Conservation (phyloP, 53 echinoderm and acorn worm genomes). For the Henricia sp. region DNA sequence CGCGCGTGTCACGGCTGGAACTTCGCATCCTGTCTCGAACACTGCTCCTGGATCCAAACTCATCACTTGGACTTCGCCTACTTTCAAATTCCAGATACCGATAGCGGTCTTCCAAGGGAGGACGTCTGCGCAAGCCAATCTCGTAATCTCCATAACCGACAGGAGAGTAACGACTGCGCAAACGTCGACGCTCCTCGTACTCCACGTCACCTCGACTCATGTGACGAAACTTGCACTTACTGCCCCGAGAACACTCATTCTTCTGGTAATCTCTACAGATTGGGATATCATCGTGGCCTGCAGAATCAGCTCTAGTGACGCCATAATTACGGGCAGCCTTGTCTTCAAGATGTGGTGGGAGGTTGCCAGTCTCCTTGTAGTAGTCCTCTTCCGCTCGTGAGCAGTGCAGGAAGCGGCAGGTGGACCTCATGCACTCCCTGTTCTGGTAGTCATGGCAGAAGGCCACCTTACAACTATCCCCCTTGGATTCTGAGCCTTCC, state of each 20-base stretch:
- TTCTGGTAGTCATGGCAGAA: conserved; percentile 98
- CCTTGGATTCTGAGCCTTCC: conserved; percentile 31
- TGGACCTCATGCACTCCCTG: conserved; percentile 75
- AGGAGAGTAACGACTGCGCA: conserved; percentile 19
- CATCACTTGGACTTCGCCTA: conserved; percentile 17
- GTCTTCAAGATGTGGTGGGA: conserved; percentile 79
- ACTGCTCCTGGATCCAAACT: conserved; percentile 14
- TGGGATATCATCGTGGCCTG: conserved; percentile 70
- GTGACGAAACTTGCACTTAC: conserved; percentile 90
- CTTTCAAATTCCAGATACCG: conserved; percentile 71
- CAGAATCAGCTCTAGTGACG: conserved; percentile 12
- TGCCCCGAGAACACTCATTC: conserved; percentile 79
- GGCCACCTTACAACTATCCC: conserved; percentile 53
- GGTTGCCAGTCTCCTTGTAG: conserved; percentile 89
- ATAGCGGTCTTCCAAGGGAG: conserved; percentile 57
- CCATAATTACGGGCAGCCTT: conserved; percentile 43
- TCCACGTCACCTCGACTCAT: conserved; percentile 90
- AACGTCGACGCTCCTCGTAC: conserved; percentile 74
- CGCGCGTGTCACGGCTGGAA: conserved; percentile 60
- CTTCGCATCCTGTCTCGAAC: conserved; percentile 14
- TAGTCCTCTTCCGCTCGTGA: conserved; percentile 86
- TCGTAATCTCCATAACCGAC: conserved; percentile 57
- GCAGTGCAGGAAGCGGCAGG: conserved; percentile 95
- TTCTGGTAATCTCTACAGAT: conserved; percentile 90
- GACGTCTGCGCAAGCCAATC: conserved; percentile 78